Percentiles rank a stretch among this genome's conserved stretches.
phyloP scores from a whole-genome alignment of 2,888 invertebrate species.

The Leptopterna dolabrata region DNA sequence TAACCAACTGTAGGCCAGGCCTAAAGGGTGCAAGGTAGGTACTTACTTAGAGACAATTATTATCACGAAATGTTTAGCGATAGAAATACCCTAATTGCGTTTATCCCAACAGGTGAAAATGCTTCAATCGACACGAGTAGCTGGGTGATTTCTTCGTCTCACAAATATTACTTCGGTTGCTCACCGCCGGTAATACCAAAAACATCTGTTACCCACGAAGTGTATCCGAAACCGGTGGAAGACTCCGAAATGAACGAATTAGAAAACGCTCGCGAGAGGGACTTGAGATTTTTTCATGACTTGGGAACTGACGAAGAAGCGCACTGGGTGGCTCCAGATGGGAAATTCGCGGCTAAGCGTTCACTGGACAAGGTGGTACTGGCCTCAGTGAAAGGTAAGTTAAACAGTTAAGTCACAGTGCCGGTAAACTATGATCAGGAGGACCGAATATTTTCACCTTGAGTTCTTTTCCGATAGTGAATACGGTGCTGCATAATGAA shows the following conservation, averaged over 20 bases:
- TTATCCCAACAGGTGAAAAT: not conserved
- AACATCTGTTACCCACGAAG: slow-evolving; percentile 41
- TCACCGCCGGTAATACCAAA: slow-evolving; percentile 19
- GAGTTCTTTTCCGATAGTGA: too few species aligned
- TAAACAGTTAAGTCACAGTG: too few species aligned
- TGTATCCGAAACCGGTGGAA: slow-evolving; percentile 27
- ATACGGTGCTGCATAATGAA: too few species aligned
- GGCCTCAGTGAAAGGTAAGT: not conserved
- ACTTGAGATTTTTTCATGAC: not conserved
- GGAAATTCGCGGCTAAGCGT: not conserved
- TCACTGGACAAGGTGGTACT: not conserved
- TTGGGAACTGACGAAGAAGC: not conserved
- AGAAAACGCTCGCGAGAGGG: not conserved
- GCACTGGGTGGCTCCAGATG: not conserved
- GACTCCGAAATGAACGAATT: slow-evolving; percentile 11
- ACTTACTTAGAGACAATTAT: too few species aligned
- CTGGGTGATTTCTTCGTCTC: slow-evolving; percentile 31
- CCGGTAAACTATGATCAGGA: too few species aligned
- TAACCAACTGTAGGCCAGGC: too few species aligned
- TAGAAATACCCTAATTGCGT: too few species aligned
- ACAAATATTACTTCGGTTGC: slow-evolving; percentile 39
- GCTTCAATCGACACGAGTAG: slow-evolving; percentile 33
- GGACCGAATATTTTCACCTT: too few species aligned
- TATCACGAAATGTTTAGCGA: too few species aligned
- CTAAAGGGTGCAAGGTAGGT: too few species aligned